phyloP scores from a whole-genome alignment of 2,113 vertebrate genomes.

The Cyanoliseus patagonus region DNA sequence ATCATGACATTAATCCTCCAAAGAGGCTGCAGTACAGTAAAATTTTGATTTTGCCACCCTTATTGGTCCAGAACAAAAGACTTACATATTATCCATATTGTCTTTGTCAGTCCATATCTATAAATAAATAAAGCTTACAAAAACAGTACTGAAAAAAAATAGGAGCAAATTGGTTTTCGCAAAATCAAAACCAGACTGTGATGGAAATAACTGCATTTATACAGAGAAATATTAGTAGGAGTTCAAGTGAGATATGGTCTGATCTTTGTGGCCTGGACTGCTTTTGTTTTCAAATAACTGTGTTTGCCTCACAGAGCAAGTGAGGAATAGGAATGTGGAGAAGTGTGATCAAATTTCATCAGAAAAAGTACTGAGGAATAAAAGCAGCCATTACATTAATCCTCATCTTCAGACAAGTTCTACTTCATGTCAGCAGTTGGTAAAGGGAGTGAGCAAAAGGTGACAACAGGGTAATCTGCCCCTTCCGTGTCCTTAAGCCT shows the following conservation, averaged over 20 bases:
- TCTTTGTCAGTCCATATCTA: not conserved
- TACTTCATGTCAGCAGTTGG: constrained; percentile 68
- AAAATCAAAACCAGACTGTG: constrained; percentile 27
- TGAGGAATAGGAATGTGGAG: constrained; percentile 72
- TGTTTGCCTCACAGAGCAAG: constrained; percentile 67
- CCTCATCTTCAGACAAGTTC: constrained; percentile 71
- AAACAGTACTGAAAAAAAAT: not conserved
- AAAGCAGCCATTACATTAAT: constrained; percentile 75
- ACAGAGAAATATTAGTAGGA: not conserved
- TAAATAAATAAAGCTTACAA: not conserved
- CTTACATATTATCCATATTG: not conserved
- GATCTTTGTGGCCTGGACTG: constrained; percentile 50
- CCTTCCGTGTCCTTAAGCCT: constrained; percentile 44
- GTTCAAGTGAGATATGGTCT: not conserved
- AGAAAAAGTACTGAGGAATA: constrained; percentile 55
- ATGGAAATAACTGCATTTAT: constrained; percentile 19
- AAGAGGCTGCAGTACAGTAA: not conserved
- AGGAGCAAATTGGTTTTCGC: not conserved
- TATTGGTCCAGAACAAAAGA: not conserved
- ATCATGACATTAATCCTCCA: not conserved
- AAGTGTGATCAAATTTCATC: constrained; percentile 71
- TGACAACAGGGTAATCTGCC: constrained; percentile 55
- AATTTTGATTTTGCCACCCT: not conserved
- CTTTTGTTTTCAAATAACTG: constrained; percentile 74
- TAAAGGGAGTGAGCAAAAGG: constrained; percentile 66